Evolutionary conservation across 2,797 vertebrate species (phyloP).

Genomic region (Pelodytes ibericus): DNA sequence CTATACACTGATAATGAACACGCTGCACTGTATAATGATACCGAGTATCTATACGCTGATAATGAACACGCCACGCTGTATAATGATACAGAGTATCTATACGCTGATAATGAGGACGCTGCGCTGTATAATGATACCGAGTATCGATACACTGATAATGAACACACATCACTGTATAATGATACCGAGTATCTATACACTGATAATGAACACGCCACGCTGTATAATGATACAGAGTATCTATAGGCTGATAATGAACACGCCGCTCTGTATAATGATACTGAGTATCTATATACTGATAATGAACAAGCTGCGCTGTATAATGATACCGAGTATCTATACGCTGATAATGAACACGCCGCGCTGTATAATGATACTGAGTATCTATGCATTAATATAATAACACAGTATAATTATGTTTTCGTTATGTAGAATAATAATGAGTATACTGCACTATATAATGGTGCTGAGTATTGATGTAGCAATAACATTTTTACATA

Average conservation of each 20-base stretch:
- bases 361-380: not conserved
- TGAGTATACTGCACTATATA: too few species aligned
- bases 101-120: not conserved
- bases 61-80: conserved; percentile 5
- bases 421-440: too few species aligned
- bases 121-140: too few species aligned
- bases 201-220: conserved; percentile 10
- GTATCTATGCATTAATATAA: not conserved
- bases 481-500: not conserved
- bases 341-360: not conserved
- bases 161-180: not conserved
- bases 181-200: not conserved
- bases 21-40: not conserved
- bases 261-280: conserved; percentile 4
- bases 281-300: too few species aligned
- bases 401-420: too few species aligned
- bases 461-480: not conserved
- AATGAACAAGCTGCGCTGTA: not conserved
- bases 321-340: conserved; percentile 11
- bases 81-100: conserved; percentile 18
- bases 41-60: conserved; percentile 7
- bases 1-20: conserved; percentile 10
- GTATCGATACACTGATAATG: too few species aligned
- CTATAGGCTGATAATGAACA: conserved; percentile 7
- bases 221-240: not conserved